A percentile compares a stretch with the other conserved stretches of the same genome.
Evolutionary conservation across 2,888 invertebrate genomes (phyloP).

Genomic region (Yponomeuta plumbellus): DNA sequence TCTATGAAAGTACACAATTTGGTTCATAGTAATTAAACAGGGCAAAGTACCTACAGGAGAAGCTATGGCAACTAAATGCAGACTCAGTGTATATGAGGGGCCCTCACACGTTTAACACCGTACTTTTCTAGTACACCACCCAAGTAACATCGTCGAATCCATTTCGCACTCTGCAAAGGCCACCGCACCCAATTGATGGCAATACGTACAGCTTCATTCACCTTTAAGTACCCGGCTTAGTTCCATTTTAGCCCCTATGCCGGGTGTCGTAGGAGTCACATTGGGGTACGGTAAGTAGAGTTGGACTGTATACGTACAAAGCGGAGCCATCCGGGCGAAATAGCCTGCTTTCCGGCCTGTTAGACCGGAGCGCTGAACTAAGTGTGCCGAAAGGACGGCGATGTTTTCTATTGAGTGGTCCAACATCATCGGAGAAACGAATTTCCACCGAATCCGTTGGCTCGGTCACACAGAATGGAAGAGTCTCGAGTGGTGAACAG

Average conservation of each 20-base stretch:
- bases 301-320: slow-evolving; percentile 5
- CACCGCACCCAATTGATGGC: slow-evolving; percentile 2
- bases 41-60: no score
- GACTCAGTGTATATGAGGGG: no score
- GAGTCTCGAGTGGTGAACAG: no score
- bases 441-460: no score
- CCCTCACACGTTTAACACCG: no score
- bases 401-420: background rate
- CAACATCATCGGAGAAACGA: no score
- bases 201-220: background rate
- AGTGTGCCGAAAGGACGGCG: background rate
- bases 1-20: no score
- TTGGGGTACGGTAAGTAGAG: background rate
- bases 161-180: background rate
- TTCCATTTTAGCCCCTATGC: background rate
- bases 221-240: background rate
- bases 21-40: no score
- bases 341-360: slow-evolving; percentile 12
- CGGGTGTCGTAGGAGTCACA: background rate
- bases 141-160: background rate
- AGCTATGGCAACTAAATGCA: no score
- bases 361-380: background rate
- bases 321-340: slow-evolving; percentile 11
- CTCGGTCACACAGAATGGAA: no score
- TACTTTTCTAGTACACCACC: background rate